phyloP scores from a whole-genome alignment of 2,888 invertebrate species.

The Caenorhabditis sp. region DNA sequence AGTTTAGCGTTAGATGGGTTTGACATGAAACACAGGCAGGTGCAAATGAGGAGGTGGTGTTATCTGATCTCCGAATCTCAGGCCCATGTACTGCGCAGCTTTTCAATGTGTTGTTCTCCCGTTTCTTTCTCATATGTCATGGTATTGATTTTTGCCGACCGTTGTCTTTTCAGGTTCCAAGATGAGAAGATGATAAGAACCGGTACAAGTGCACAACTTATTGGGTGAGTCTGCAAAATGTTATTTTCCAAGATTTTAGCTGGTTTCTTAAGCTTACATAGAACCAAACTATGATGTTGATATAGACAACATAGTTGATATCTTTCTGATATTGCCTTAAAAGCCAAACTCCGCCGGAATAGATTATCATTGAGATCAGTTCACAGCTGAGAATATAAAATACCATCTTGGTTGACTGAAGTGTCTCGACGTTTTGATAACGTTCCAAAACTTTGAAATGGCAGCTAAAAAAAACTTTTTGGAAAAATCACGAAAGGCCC shows the following conservation, averaged over 20 bases:
- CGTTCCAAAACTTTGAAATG: neutral
- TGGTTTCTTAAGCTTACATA: neutral
- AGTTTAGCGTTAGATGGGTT: neutral
- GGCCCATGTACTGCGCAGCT: constrained; percentile 23
- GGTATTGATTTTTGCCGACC: constrained; percentile 21
- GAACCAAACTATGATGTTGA: neutral
- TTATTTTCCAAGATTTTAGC: too few relatives aligned
- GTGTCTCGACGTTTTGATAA: neutral
- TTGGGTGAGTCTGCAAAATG: neutral
- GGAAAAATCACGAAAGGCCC: too few relatives aligned
- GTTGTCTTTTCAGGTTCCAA: constrained; percentile 25
- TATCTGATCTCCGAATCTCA: neutral
- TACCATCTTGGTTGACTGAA: neutral
- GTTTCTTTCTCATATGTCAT: constrained; percentile 19
- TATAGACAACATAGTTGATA: neutral
- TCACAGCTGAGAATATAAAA: neutral
- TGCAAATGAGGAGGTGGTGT: too few relatives aligned
- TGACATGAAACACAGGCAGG: too few relatives aligned
- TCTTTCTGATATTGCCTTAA: neutral
- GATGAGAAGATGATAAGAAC: constrained; percentile 22
- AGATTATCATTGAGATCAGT: neutral
- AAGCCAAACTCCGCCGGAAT: neutral
- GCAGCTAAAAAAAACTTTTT: neutral
- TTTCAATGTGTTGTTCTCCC: constrained; percentile 29
- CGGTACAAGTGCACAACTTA: neutral